phyloP scores from a whole-genome alignment of 2,797 vertebrate species.

The Lateolabrax maculatus region DNA sequence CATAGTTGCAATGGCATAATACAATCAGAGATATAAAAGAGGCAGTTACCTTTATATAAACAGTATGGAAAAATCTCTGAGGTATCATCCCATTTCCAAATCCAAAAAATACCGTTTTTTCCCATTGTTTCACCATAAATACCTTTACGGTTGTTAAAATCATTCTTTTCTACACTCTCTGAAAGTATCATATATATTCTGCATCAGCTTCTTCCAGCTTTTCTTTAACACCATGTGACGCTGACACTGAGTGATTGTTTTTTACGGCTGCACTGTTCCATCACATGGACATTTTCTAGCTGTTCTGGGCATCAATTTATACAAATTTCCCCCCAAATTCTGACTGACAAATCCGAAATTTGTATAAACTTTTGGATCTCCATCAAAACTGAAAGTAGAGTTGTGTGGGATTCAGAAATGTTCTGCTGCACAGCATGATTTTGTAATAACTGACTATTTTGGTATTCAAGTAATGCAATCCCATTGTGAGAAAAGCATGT shows the following conservation, averaged over 20 bases:
- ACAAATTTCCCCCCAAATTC: not conserved
- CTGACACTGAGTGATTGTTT: not conserved
- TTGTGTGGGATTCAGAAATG: not conserved
- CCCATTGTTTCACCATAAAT: not conserved
- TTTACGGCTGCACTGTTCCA: not conserved
- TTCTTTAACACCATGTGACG: not conserved
- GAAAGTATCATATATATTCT: not conserved
- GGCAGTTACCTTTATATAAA: not conserved
- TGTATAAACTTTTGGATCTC: not conserved
- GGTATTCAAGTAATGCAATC: not conserved
- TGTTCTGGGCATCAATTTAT: not conserved
- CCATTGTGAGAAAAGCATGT: conserved; percentile 11
- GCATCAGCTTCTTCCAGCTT: conserved; percentile 3
- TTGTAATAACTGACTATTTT: not conserved
- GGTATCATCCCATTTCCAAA: not conserved
- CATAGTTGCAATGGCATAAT: not conserved
- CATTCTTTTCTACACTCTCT: not conserved
- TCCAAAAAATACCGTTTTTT: not conserved
- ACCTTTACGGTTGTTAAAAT: not conserved
- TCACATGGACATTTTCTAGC: not conserved
- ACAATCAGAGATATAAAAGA: not conserved
- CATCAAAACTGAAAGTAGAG: not conserved
- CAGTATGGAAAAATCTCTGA: not conserved
- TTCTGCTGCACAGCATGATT: not conserved
- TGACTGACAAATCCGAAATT: not conserved